These are phyloP conservation scores for Polypedilum vanderplanki DNA, from an alignment of 1,140 invertebrate genomes.

Conservation along the genomic window DNA sequence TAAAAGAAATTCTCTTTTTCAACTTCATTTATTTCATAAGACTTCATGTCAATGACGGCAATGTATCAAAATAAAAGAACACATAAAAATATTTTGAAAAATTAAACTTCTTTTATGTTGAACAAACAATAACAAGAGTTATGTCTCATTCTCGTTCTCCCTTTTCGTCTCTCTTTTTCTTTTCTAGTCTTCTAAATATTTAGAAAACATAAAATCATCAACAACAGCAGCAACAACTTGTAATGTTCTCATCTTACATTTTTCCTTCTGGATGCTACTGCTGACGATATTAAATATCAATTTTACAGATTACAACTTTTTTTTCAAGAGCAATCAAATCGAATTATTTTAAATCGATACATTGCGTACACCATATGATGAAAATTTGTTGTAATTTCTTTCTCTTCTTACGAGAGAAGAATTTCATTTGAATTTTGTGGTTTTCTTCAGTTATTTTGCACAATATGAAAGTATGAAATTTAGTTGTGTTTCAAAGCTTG, in stretches of 20 bases:
- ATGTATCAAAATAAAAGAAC: background rate
- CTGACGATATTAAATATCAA: slow-evolving; percentile 16
- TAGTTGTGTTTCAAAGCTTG: background rate
- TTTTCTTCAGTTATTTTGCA: background rate
- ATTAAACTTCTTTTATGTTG: slow-evolving; percentile 19
- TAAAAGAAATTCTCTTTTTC: background rate
- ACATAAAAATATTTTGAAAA: slow-evolving; percentile 8
- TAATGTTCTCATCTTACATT: background rate
- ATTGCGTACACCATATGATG: background rate
- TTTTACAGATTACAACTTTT: background rate
- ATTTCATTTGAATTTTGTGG: background rate
- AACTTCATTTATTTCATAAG: slow-evolving; percentile 3
- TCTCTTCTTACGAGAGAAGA: background rate
- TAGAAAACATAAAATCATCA: background rate
- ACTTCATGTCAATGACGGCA: slow-evolving; percentile 4
- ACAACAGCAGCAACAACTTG: background rate
- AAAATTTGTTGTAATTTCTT: slow-evolving; percentile 14
- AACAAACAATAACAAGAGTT: slow-evolving; percentile 14
- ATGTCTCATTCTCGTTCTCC: background rate
- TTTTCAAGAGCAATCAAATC: slow-evolving; percentile 4
- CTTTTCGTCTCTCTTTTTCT: no score
- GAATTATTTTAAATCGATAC: slow-evolving; percentile 5
- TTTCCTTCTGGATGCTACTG: slow-evolving; percentile 10
- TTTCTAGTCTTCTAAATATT: background rate
- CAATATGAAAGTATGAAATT: background rate